Base-by-base conservation (phyloP, 2,113 vertebrate species). In the Myocastor coypus region DNA sequence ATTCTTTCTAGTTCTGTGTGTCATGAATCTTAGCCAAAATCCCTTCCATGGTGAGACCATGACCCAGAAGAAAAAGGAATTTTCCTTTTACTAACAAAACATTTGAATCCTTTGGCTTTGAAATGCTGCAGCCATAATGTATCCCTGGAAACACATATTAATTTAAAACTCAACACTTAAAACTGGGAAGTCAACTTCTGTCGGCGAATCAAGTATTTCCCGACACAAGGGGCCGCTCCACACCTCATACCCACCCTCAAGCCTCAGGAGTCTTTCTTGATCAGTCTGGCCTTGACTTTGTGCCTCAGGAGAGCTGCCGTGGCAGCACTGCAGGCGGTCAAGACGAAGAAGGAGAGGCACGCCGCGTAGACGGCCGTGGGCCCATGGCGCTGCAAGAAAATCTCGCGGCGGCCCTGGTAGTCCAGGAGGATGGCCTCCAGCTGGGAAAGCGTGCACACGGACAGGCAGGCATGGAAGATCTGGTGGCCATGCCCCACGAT, bases 401-500 rank as follows among this genome's bases (percentile, higher is more conserved):
- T 97, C 22, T 99, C 98, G 87, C 97, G 98, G 16, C 98, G 98
- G 83, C 96, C 97, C 97, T 98, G 97, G 57, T 99, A 99, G 98
- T 99, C 99, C 97, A 98, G 95, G 78, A 99, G 98, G 88, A 99
- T 98, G 78, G 99, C 99, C 97, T 99, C 99, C 97, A 99, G 97
- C 98, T 99, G 99, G 50, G 98, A 99, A 0, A 99, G 89, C 0
- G 99, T 99, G 98, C 99, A 99, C 96, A 99, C 82, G 8, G 99
- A 99, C 97, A 99, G 96, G 84, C 99, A 99, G 17, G 99, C 61
- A 19, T 99, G 99, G 98, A 99, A 99, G 96, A 99, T 99, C 97
- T 99, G 99, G 94, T 99, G 99, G 9, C 98, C 99, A 0, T 99
- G 99, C 68, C 99, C 99, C 52, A 99, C 85, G 0, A 99, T 99